Base-by-base conservation (phyloP, 2,113 vertebrate genomes). In the Rhinolophus ferrumequinum region DNA sequence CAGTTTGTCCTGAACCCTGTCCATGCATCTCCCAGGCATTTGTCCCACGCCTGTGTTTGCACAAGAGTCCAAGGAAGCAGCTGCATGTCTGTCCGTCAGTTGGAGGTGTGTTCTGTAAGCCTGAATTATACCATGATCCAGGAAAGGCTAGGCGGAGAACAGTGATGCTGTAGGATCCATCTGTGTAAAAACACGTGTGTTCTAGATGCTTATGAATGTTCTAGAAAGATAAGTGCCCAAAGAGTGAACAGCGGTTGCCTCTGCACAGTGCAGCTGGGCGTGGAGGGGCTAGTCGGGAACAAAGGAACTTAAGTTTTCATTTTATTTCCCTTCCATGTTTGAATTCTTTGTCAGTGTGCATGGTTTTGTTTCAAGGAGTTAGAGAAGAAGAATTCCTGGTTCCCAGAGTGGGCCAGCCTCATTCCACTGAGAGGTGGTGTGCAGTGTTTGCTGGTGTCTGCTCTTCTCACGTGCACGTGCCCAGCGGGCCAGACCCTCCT, bases 81-180 rank as follows among this genome's bases (percentile, higher is more conserved):
- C 26, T 7, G 35, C 24, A 4, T 69, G 21, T 44, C 52, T 5
- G 0, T 22, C 26, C 22, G 3, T 3, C 33, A 38, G 33, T 4
- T 21, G 22, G 4, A 6, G 3, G 3, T 33, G 33, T 54, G 41
- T 28, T 66, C 4, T 0, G 28, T 38, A 52, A 44, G 60, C 35
- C 79, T 73, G 79, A 16, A 44, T 6, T 7, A 44, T 44, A 44
- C 41, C 41, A 7, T 44, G 41, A 44, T 44, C 41, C 41, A 44
- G 41, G 5, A 38, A 11, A 26, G 26, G n/a, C 28, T 10, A 69
- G 21, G 62, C 2, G 6, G 50, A 18, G 35, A 10, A 15, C 44
- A 28, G 33, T 41, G 24, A 8, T 14, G 41, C 22, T 10, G 4
- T 14, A 5, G 26, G 79, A 0, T 22, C 41, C 56, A 6, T 33